These are phyloP conservation scores for Saccopteryx bilineata DNA, from an alignment of 2,113 vertebrate genomes.

Conservation along the genomic window DNA sequence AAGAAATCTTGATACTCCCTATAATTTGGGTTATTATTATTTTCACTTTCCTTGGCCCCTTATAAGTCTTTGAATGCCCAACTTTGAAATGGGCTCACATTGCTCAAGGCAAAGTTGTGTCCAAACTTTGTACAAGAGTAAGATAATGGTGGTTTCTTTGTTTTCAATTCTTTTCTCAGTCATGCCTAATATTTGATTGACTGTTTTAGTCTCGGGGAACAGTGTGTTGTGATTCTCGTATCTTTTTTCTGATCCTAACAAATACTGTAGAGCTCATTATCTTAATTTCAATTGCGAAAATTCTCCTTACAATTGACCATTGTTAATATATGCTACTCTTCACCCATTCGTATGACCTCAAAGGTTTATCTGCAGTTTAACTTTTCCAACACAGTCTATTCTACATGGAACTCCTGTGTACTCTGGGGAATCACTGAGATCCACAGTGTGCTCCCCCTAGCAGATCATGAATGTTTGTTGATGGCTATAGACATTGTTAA, in stretches of 20 bases:
- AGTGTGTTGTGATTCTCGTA: neutral
- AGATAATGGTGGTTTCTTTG: neutral
- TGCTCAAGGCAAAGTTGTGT: neutral
- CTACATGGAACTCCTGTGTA: neutral
- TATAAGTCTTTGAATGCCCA: slow-evolving; percentile 25
- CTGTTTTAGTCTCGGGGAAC: neutral
- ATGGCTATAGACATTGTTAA: neutral
- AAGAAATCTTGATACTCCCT: neutral
- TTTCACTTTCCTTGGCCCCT: neutral
- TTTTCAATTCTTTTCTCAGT: slow-evolving; percentile 13
- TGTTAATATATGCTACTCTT: neutral
- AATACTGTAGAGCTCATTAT: neutral
- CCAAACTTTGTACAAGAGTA: neutral
- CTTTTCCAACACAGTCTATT: neutral
- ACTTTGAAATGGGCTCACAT: neutral
- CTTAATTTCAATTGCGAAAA: neutral
- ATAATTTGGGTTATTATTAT: slow-evolving; percentile 9
- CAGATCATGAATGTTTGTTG: neutral
- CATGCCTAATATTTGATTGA: neutral
- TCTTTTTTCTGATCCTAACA: neutral
- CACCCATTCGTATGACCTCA: neutral
- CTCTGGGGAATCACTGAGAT: neutral
- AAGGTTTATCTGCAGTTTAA: neutral
- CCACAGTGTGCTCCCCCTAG: neutral
- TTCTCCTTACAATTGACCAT: slow-evolving; percentile 21